A percentile compares a stretch with the other conserved stretches of the same genome.
These are phyloP conservation scores for Chymomyza amoena DNA, from an alignment of 2,888 invertebrate genomes.

Conservation along the genomic window DNA sequence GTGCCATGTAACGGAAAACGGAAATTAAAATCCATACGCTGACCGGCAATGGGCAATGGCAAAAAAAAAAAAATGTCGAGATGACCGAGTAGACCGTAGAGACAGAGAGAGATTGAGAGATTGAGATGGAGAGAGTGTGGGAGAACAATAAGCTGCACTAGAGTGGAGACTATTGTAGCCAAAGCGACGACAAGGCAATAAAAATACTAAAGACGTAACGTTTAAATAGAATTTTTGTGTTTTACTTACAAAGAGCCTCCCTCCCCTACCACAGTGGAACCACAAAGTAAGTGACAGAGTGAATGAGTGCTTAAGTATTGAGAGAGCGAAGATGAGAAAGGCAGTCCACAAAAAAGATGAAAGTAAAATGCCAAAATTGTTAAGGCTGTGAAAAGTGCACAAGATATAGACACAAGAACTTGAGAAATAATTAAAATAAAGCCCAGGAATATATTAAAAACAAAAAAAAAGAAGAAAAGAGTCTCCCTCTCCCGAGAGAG, in stretches of 20 bases:
- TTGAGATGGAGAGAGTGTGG: too few relatives aligned
- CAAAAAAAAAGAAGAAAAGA: not conserved
- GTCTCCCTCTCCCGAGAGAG: too few relatives aligned
- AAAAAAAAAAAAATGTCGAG: not conserved
- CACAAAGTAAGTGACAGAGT: not conserved
- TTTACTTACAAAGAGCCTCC: not conserved
- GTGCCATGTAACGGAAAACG: constrained; percentile 57
- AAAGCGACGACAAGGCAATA: constrained; percentile 16
- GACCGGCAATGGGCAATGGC: constrained; percentile 1
- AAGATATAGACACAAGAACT: constrained; percentile 7
- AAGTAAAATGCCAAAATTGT: constrained; percentile 17
- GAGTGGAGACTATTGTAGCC: not conserved
- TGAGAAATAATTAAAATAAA: constrained; percentile 37
- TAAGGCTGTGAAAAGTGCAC: not conserved
- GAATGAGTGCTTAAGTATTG: not conserved
- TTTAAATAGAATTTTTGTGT: not conserved
- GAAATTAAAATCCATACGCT: constrained; percentile 60
- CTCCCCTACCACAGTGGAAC: not conserved
- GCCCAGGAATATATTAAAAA: constrained; percentile 11
- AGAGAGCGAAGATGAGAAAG: not conserved
- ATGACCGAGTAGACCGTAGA: not conserved
- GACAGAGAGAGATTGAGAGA: too few relatives aligned
- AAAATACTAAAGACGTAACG: constrained; percentile 22
- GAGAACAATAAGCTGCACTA: too few relatives aligned
- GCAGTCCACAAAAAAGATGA: constrained; percentile 20